phyloP scores from a whole-genome alignment of 2,888 invertebrate species.

The Miltochrista miniata region DNA sequence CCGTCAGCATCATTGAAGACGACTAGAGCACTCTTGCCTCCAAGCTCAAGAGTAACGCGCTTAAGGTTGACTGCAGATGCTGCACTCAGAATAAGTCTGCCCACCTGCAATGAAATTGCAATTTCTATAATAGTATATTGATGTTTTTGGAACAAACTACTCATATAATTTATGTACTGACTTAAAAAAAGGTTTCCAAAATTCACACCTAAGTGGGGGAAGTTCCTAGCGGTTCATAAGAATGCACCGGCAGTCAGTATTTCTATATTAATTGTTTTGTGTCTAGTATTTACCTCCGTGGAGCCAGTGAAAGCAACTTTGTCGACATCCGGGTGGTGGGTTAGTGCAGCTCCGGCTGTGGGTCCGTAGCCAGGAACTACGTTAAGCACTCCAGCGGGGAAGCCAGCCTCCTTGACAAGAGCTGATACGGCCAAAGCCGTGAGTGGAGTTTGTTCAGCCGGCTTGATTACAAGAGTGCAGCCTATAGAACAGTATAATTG shows the following conservation, averaged over 20 bases:
- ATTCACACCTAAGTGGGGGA: no score
- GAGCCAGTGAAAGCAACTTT: slow-evolving; percentile 92
- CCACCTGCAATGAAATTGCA: slow-evolving; percentile 49
- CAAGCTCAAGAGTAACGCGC: slow-evolving; percentile 91
- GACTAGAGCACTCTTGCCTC: slow-evolving; percentile 95
- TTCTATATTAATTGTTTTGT: neutral
- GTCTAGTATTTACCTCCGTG: slow-evolving; percentile 56
- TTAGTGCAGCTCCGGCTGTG: slow-evolving; percentile 89
- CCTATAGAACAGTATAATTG: slow-evolving; percentile 59
- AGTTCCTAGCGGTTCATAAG: no score
- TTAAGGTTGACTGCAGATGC: slow-evolving; percentile 92
- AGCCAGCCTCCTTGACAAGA: slow-evolving; percentile 93
- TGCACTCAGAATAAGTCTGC: slow-evolving; percentile 83
- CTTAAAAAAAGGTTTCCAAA: no score
- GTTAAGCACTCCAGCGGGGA: slow-evolving; percentile 96
- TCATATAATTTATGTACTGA: no score
- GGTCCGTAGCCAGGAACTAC: slow-evolving; percentile 94
- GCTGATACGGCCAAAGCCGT: slow-evolving; percentile 95
- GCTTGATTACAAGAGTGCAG: slow-evolving; percentile 94
- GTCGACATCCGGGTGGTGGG: slow-evolving; percentile 89
- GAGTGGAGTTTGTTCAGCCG: slow-evolving; percentile 97
- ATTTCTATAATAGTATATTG: no score
- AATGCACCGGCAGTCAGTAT: neutral
- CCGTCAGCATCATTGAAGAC: slow-evolving; percentile 91
- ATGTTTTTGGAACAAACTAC: no score